phyloP scores from a whole-genome alignment of 2,113 vertebrate genomes.

The Vicugna pacos region DNA sequence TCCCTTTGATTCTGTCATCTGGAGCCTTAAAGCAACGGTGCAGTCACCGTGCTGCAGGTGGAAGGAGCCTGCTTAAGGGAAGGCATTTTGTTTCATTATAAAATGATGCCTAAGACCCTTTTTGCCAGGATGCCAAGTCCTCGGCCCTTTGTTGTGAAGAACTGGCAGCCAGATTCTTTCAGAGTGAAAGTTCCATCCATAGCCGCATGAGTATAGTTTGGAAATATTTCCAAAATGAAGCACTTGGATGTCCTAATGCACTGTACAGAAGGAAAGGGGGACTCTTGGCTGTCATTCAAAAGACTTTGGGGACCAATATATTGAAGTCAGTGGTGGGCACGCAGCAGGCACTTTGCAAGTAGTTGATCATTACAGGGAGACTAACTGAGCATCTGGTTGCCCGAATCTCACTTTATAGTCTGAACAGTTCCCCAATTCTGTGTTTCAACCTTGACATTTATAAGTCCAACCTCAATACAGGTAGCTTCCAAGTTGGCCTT shows the following conservation, averaged over 20 bases:
- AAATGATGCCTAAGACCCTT: not conserved
- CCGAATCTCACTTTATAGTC: not conserved
- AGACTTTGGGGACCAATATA: not conserved
- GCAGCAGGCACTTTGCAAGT: not conserved
- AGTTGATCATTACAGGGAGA: not conserved
- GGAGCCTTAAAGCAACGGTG: constrained; percentile 9
- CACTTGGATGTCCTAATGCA: not conserved
- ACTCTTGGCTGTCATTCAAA: not conserved
- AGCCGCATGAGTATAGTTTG: not conserved
- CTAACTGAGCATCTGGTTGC: not conserved
- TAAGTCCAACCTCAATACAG: not conserved
- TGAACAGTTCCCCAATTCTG: not conserved
- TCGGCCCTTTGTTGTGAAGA: not conserved
- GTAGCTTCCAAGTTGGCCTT: not conserved
- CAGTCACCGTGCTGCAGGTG: not conserved
- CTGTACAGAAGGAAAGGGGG: not conserved
- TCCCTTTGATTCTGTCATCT: constrained; percentile 16
- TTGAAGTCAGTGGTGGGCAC: not conserved
- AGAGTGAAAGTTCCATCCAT: not conserved
- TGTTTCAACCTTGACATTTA: not conserved
- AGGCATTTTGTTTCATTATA: not conserved
- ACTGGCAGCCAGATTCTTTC: not conserved
- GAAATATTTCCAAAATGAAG: not conserved
- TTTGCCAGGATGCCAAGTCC: not conserved
- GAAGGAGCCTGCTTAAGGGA: not conserved